Percentiles rank a stretch among this genome's conserved stretches.
phyloP scores from a whole-genome alignment of 2,797 vertebrate species.

The Moxostoma hubbsi region DNA sequence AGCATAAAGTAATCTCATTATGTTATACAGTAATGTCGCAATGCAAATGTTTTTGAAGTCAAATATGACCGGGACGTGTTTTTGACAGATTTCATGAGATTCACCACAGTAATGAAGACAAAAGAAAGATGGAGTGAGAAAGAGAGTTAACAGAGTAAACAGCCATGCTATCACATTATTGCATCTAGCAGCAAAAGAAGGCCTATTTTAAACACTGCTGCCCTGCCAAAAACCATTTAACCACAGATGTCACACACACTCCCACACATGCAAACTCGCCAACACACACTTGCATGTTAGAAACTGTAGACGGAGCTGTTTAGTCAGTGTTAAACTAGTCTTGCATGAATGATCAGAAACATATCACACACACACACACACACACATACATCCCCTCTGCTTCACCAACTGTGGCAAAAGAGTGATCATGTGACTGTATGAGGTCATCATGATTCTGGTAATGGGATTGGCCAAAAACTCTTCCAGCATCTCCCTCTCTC shows the following conservation, averaged over 20 bases:
- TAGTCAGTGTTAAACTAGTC: slow-evolving; percentile 4
- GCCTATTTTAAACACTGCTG: slow-evolving; percentile 27
- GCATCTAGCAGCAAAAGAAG: slow-evolving; percentile 25
- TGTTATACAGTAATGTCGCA: no score
- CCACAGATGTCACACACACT: slow-evolving; percentile 35
- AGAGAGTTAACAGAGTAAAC: neutral
- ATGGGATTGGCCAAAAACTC: neutral
- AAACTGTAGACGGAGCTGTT: slow-evolving; percentile 31
- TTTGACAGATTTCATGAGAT: no score
- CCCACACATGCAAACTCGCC: neutral
- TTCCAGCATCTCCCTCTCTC: neutral
- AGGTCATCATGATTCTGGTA: neutral
- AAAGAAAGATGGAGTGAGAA: neutral
- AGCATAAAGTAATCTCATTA: no score
- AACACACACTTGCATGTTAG: slow-evolving; percentile 20
- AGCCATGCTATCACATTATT: slow-evolving; percentile 24
- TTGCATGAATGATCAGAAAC: slow-evolving; percentile 9
- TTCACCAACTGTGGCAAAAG: neutral
- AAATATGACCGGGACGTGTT: no score
- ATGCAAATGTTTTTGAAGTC: no score
- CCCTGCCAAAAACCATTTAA: slow-evolving; percentile 33
- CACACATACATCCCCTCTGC: slow-evolving; percentile 18
- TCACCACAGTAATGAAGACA: neutral
- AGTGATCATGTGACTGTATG: neutral
- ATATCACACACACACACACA: slow-evolving; percentile 41